Evolutionary conservation across 1,140 invertebrate species (phyloP).

Genomic region (Drosophila repletoides): DNA sequence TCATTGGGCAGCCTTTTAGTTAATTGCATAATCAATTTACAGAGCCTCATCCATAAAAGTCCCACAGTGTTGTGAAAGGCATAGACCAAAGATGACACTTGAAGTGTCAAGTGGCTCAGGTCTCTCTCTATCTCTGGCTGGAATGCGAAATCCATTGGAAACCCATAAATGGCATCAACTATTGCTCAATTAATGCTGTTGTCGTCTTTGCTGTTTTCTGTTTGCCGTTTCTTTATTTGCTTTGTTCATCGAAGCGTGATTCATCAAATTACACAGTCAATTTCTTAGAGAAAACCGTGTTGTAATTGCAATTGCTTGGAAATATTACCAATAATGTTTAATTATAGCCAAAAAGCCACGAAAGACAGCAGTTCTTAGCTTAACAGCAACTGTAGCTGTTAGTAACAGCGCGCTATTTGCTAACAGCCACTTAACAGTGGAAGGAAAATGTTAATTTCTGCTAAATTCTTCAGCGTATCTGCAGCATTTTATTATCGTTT

Average conservation of each 20-base stretch:
- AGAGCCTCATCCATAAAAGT: too few species aligned
- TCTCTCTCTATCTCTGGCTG: conserved; percentile 2
- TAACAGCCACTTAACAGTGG: neutral
- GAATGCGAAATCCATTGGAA: conserved; percentile 32
- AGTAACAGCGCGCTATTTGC: too few species aligned
- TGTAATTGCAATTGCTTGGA: neutral
- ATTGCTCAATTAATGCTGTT: conserved; percentile 2
- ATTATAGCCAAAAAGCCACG: too few species aligned
- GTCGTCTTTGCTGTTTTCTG: too few species aligned
- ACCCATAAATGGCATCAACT: conserved; percentile 25
- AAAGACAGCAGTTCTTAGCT: too few species aligned
- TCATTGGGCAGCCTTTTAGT: conserved; percentile 5
- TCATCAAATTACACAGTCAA: neutral
- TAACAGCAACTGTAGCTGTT: too few species aligned
- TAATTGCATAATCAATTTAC: conserved; percentile 28
- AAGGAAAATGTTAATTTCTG: too few species aligned
- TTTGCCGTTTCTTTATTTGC: too few species aligned
- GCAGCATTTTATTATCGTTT: conserved; percentile 32
- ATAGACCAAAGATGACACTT: conserved; percentile 39
- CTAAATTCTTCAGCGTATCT: conserved; percentile 15
- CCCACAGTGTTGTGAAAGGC: conserved; percentile 51
- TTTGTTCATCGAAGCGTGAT: conserved; percentile 12
- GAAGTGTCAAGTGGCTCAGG: conserved; percentile 65
- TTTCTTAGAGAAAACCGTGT: neutral
- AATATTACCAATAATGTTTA: too few species aligned